Percentiles rank a stretch among this genome's conserved stretches.
phyloP scores from a whole-genome alignment of 1,140 invertebrate genomes.

The Reticulitermes speratus region DNA sequence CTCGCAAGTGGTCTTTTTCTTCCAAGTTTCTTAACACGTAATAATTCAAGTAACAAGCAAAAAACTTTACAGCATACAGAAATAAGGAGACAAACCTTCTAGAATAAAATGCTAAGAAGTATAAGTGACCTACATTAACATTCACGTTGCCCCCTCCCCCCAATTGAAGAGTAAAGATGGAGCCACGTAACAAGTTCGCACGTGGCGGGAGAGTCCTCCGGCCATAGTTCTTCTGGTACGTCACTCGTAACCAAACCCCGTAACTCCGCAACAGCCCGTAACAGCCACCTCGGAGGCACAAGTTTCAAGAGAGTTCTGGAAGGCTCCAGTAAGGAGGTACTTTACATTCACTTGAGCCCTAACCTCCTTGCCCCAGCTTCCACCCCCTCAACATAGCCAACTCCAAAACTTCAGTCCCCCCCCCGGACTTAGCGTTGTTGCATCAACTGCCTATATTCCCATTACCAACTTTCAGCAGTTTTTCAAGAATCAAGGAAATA shows the following conservation, averaged over 20 bases:
- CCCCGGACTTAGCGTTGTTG: background rate
- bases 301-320: background rate
- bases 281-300: background rate
- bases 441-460: constrained; percentile 10
- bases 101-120: background rate
- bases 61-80: no score
- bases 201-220: background rate
- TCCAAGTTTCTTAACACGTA: no score
- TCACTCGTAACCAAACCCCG: background rate
- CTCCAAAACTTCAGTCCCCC: background rate
- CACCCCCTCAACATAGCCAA: background rate
- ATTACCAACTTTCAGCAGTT: background rate
- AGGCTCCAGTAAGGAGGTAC: background rate
- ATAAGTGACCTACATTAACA: background rate
- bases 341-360: background rate
- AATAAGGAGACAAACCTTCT: background rate
- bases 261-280: no score
- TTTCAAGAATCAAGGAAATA: background rate
- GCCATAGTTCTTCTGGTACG: background rate
- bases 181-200: background rate
- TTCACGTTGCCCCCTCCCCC: background rate
- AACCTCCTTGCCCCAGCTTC: background rate
- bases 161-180: background rate
- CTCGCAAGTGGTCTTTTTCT: no score
- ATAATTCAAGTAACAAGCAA: background rate